These are phyloP conservation scores for Catharus fuscescens DNA, from an alignment of 2,113 vertebrate species.

Conservation along the genomic window DNA sequence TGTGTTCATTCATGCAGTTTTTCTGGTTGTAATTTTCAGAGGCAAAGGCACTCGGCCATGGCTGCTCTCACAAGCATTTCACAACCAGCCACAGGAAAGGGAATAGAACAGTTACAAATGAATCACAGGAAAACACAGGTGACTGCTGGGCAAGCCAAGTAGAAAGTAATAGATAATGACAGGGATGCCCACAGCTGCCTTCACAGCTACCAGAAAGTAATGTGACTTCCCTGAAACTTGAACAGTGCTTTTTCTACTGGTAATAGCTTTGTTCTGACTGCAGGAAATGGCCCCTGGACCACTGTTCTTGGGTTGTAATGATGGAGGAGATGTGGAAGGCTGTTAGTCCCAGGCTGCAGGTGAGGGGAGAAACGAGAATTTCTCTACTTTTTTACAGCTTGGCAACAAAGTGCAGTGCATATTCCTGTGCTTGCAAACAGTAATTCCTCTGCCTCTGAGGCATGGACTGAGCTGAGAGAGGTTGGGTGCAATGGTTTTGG, in stretches of 20 bases:
- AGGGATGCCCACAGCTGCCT: neutral
- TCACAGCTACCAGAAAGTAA: neutral
- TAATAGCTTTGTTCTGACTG: neutral
- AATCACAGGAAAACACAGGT: neutral
- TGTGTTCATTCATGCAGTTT: neutral
- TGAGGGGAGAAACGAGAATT: neutral
- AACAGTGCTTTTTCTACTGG: neutral
- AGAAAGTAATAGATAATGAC: neutral
- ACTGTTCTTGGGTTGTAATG: neutral
- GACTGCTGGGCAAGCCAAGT: neutral
- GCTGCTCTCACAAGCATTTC: neutral
- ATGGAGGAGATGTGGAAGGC: neutral
- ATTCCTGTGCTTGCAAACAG: neutral
- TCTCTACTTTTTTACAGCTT: neutral
- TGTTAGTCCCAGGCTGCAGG: neutral
- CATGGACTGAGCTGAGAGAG: neutral
- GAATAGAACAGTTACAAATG: neutral
- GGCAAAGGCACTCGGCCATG: neutral
- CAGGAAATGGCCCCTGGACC: neutral
- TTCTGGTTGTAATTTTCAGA: neutral
- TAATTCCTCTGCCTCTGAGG: neutral
- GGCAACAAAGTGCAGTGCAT: neutral
- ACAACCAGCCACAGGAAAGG: accelerated
- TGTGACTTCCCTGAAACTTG: neutral
- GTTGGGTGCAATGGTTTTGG: neutral